These are phyloP conservation scores for Daphoenositta chrysoptera DNA, from an alignment of 2,113 vertebrate genomes.

Conservation along the genomic window DNA sequence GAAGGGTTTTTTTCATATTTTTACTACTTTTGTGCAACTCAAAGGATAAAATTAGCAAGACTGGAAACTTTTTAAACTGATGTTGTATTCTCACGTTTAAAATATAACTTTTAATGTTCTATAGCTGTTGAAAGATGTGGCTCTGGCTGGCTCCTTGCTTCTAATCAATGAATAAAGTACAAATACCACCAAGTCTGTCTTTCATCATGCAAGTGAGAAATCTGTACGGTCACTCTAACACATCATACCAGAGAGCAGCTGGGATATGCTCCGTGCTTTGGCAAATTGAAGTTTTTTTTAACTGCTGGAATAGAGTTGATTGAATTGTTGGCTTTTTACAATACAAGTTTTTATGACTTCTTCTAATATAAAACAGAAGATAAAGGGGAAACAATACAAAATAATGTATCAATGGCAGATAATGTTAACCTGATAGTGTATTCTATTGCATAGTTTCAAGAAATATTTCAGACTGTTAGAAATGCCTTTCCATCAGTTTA, in stretches of 20 bases:
- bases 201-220: conserved; percentile 36
- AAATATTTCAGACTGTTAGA: not conserved
- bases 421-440: not conserved
- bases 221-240: conserved; percentile 10
- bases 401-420: not conserved
- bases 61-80: not conserved
- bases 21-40: not conserved
- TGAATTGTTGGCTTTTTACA: conserved; percentile 37
- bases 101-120: conserved; percentile 2
- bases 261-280: conserved; percentile 37
- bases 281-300: not conserved
- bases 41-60: not conserved
- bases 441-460: not conserved
- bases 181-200: conserved; percentile 40
- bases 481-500: not conserved
- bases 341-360: conserved; percentile 26
- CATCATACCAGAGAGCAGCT: conserved; percentile 29
- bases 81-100: not conserved
- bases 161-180: conserved; percentile 13
- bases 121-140: conserved; percentile 7
- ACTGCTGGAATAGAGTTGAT: not conserved
- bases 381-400: conserved; percentile 14
- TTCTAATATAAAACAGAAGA: conserved; percentile 45
- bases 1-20: not conserved
- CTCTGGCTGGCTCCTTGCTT: not conserved